Base-by-base conservation (phyloP, 2,888 invertebrate species). In the Cloeon dipterum region DNA sequence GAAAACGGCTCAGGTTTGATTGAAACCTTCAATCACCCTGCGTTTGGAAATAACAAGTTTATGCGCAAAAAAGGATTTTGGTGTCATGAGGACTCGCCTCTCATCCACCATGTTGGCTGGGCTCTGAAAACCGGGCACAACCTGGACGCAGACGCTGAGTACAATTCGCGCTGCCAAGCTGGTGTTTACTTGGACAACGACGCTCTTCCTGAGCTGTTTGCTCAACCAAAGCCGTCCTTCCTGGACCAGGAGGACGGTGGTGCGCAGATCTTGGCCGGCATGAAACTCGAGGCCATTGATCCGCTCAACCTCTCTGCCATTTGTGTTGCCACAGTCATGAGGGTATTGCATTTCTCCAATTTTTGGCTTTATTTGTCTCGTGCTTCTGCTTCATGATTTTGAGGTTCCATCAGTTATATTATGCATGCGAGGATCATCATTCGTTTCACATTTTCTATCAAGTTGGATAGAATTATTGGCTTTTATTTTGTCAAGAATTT, bases 61-160 rank as follows among this genome's bases (percentile, higher is more conserved):
- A n/a, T n/a, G n/a, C n/a, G n/a, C n/a, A n/a, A n/a, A n/a, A n/a
- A n/a, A 54, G 65, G 89, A 3, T 94, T 96, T 55, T 96, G 93
- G 93, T 93, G 91, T 52, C 93, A 94, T 46, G 88, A 91, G 56
- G 82, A 85, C 52, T 91, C 93, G 0, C 83, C 88, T 0, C 63
- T 94, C 10, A 78, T 96, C 43, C 94, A 94, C 57, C 89, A 88
- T 1, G 83, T 91, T 2, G 91, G 93, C n/a, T 93, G 96, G 94
- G 86, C 94, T 0, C 75, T 74, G 40, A 60, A 74, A 39, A 77
- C 89, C 1, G 91, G 89, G 0, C 94, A 94, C 52, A 72, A 74
- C 35, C 61, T 96, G 34, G 77, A 81, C 39, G 89, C 91, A 0
- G 82, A 86, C 3, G 66, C 70, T 29, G 71, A 66, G 40, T 88